Base-by-base conservation (phyloP, 2,888 invertebrate species). In the Aelia acuminata region DNA sequence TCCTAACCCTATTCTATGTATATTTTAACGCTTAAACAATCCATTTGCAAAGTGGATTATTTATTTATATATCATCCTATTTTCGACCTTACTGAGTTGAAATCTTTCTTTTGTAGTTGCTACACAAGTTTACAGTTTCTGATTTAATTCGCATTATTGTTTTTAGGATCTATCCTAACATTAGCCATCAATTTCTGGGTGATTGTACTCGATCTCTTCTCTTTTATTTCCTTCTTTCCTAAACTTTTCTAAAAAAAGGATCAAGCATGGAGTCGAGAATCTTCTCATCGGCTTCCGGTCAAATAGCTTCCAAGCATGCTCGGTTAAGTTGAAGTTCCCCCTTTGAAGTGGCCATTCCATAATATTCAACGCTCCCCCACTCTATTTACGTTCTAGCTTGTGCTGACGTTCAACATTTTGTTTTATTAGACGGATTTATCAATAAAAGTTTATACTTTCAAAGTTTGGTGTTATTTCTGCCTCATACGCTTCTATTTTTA, bases 291-390 rank as follows among this genome's bases (percentile, higher is more conserved):
- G 35, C 31, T 70, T 70, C 63, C 63, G 63, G 63, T 70, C 63
- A 70, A 70, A 70, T 70, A 35, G 63, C 63, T 70, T 70, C 63
- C 31, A 18, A 18, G 63, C 31, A 70, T 35, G 63, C 31, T 70
- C 63, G 31, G 35, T 70, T 70, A 70, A 70, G 63, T 70, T 70
- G 31, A 70, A 70, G 63, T 70, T 70, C 18, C 63, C 31, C 63
- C 63, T 70, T 70, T 70, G 63, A 70, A 70, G 63, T 31, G 63
- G 63, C 35, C 31, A 70, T 70, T 70, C 63, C 63, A 35, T 7
- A 70, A 70, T 70, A 31, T 70, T 18, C 31, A 63, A 31, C 31
- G 63, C 63, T 63, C 63, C 63, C 26, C n/a, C n/a, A 26, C 26
- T 35, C 35, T 35, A 70, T 18, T 1, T 70, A 70, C 15, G 63